phyloP scores from a whole-genome alignment of 2,797 vertebrate species.

The Sebastes reedi region DNA sequence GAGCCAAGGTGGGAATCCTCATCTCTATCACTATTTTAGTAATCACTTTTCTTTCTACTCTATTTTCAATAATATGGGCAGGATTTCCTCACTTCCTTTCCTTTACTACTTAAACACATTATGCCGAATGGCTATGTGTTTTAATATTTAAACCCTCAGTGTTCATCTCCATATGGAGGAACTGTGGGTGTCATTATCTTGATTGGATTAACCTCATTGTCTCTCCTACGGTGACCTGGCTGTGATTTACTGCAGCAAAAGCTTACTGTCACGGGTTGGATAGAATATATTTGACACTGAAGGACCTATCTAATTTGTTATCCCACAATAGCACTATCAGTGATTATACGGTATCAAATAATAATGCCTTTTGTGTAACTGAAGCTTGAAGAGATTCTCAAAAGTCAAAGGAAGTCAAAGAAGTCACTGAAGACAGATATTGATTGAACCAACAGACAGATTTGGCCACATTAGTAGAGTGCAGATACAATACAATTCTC shows the following conservation, averaged over 20 bases:
- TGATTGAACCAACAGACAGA: neutral
- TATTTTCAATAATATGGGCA: neutral
- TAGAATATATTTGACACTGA: neutral
- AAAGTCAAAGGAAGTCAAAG: neutral
- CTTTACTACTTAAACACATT: neutral
- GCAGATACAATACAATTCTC: neutral
- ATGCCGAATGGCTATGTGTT: neutral
- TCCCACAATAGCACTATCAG: neutral
- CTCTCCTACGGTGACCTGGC: neutral
- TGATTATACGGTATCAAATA: neutral
- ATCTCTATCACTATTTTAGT: neutral
- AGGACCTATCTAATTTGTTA: neutral
- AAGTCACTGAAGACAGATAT: neutral
- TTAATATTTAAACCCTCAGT: neutral
- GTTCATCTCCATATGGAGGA: neutral
- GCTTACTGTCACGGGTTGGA: conserved; percentile 6
- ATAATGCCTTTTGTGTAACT: neutral
- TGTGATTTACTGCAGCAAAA: conserved; percentile 6
- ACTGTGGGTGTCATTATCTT: conserved; percentile 16
- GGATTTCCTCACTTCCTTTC: neutral
- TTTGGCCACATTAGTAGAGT: neutral
- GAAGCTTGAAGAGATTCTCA: neutral
- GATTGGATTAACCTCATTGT: conserved; percentile 32
- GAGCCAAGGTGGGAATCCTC: neutral
- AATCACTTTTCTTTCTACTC: neutral